Base-by-base conservation (phyloP, 2,888 invertebrate genomes). In the Andrena praecox region DNA sequence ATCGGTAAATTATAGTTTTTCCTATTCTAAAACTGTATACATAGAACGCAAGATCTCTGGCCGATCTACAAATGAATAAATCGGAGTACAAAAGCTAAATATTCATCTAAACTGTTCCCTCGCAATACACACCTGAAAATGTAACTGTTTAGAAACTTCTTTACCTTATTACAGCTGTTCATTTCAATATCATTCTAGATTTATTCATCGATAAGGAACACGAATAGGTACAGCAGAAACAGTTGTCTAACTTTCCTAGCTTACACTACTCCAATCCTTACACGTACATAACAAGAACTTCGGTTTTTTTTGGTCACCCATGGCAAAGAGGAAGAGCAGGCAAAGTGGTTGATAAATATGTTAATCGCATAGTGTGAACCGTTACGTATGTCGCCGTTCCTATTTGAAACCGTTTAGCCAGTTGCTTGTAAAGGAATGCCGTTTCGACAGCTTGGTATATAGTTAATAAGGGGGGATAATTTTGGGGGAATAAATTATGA, bases 331-430 rank as follows among this genome's bases (percentile, higher is more conserved):
- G 64, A 52, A 76, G 35, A 50, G 10, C 24, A 20, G 35, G 48
- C 75, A 72, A 75, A 59, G 63, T 56, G 64, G 20, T 64, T 63
- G 83, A 84, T 89, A 88, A 90, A 88, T 89, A 90, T 90, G 89
- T 89, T 88, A 90, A 90, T 90, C 82, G 83, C 85, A 86, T 84
- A 85, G 84, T 68, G 24, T 27, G 78, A 75, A 90, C 90, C 90
- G 90, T 90, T 90, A 90, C 71, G 52, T 67, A 76, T 8, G 69
- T 29, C 67, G 70, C 56, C 72, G 63, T 74, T 83, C 83, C 60
- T 81, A 63, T 24, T 73, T 62, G 67, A 50, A 83, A 79, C 87
- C 72, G 78, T 85, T 80, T 75, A 59, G 24, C 33, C 48, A 68
- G 62, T 77, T 63, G 50, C 76, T 66, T 62, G 33, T 42, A 35